A percentile compares a stretch with the other conserved stretches of the same genome.
Evolutionary conservation across 1,140 invertebrate genomes (phyloP).

Genomic region (Drosophila erecta): DNA sequence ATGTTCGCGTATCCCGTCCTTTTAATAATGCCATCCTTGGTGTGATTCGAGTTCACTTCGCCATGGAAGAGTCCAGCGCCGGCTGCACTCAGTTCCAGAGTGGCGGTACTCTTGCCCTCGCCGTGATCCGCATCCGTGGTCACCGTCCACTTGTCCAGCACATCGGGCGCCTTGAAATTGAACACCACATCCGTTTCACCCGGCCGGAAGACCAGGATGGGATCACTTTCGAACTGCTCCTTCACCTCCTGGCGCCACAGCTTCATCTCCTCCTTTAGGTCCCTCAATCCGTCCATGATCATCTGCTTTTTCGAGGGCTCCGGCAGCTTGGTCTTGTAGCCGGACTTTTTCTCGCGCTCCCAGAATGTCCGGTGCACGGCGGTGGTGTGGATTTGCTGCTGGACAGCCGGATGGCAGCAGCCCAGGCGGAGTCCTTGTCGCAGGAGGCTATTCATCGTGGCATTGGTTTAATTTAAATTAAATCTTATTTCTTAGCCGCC

Average conservation of each 20-base stretch:
- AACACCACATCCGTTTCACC: conserved; percentile 90
- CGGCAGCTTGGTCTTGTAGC: conserved; percentile 86
- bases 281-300: conserved; percentile 87
- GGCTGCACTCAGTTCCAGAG: conserved; percentile 87
- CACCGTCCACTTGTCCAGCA: conserved; percentile 90
- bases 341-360: conserved; percentile 88
- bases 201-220: conserved; percentile 86
- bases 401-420: conserved; percentile 24
- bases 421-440: conserved; percentile 54
- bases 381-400: conserved; percentile 67
- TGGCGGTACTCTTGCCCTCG: conserved; percentile 91
- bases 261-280: conserved; percentile 88
- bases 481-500: not conserved
- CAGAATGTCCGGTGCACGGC: conserved; percentile 85
- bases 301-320: conserved; percentile 85
- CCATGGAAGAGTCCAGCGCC: conserved; percentile 93
- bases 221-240: conserved; percentile 87
- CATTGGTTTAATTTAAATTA: conserved; percentile 26
- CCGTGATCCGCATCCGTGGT: conserved; percentile 92
- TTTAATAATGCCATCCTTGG: conserved; percentile 92
- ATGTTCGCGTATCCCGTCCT: conserved; percentile 92
- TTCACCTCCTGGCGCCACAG: conserved; percentile 89
- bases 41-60: conserved; percentile 88
- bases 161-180: conserved; percentile 88
- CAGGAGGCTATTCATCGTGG: conserved; percentile 50